Evolutionary conservation across 2,888 invertebrate species (phyloP).

Genomic region (Ceratothoa steindachneri): DNA sequence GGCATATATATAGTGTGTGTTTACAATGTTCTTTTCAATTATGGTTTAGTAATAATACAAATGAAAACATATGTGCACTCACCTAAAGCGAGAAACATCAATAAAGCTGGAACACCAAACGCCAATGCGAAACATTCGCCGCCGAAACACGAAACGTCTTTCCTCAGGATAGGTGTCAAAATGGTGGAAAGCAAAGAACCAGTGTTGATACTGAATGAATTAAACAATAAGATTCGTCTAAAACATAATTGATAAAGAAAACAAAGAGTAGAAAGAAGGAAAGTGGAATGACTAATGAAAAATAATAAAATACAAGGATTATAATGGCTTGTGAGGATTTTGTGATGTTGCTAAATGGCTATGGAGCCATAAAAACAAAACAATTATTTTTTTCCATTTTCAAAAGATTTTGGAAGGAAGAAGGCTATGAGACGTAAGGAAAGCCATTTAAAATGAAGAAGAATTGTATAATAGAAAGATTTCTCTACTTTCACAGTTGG

Average conservation of each 20-base stretch:
- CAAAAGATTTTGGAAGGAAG: too few species aligned
- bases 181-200: slow-evolving; percentile 85
- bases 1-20: not conserved
- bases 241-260: not conserved
- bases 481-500: too few species aligned
- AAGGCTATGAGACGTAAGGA: too few species aligned
- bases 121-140: slow-evolving; percentile 60
- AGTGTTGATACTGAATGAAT: slow-evolving; percentile 66
- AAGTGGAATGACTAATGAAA: not conserved
- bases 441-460: too few species aligned
- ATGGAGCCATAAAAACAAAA: too few species aligned
- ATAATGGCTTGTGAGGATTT: too few species aligned
- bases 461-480: too few species aligned
- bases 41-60: too few species aligned
- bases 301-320: not conserved
- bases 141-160: slow-evolving; percentile 71
- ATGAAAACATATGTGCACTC: too few species aligned
- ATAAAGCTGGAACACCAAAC: slow-evolving; percentile 59
- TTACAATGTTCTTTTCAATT: too few species aligned
- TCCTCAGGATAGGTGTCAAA: slow-evolving; percentile 79
- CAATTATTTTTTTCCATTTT: too few species aligned
- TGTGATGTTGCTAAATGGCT: too few species aligned
- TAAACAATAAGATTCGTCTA: not conserved
- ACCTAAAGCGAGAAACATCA: slow-evolving; percentile 56
- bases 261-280: not conserved